Evolutionary conservation across 2,797 vertebrate species (phyloP).

Genomic region (Valencia hispanica): DNA sequence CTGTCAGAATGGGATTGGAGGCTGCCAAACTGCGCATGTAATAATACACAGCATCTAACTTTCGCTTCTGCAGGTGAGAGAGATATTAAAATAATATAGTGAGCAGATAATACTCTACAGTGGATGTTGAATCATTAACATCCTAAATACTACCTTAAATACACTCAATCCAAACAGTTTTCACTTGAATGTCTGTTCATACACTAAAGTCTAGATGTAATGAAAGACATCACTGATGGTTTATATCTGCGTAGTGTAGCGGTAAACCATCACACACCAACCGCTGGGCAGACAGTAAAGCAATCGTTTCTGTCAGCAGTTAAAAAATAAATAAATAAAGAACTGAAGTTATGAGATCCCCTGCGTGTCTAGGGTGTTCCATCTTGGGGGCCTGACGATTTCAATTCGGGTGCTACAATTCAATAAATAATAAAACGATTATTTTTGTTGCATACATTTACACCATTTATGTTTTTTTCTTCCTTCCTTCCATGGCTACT

Average conservation of each 20-base stretch:
- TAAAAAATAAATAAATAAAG: not conserved
- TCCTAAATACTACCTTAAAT: not conserved
- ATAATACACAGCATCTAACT: constrained; percentile 98
- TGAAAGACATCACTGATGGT: not conserved
- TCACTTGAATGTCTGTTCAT: not conserved
- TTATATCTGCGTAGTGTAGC: not conserved
- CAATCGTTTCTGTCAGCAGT: not conserved
- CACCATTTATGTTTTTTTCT: too few relatives aligned
- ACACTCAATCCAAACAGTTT: not conserved
- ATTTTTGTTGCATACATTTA: too few relatives aligned
- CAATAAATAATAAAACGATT: too few relatives aligned
- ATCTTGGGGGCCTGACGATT: too few relatives aligned
- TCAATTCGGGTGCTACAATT: too few relatives aligned
- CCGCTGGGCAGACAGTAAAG: not conserved
- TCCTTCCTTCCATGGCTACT: too few relatives aligned
- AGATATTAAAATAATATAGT: constrained; percentile 7
- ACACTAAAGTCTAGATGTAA: not conserved
- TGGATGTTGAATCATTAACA: not conserved
- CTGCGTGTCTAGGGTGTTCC: too few relatives aligned
- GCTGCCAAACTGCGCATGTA: constrained; percentile 99
- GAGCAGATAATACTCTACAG: not conserved
- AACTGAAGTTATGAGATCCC: too few relatives aligned
- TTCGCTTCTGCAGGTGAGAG: constrained; percentile 86
- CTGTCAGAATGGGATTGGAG: constrained; percentile 98
- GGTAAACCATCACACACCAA: not conserved